Percentiles rank a stretch among this genome's conserved stretches.
phyloP scores from a whole-genome alignment of 2,888 invertebrate species.

The Cordilura impudica region DNA sequence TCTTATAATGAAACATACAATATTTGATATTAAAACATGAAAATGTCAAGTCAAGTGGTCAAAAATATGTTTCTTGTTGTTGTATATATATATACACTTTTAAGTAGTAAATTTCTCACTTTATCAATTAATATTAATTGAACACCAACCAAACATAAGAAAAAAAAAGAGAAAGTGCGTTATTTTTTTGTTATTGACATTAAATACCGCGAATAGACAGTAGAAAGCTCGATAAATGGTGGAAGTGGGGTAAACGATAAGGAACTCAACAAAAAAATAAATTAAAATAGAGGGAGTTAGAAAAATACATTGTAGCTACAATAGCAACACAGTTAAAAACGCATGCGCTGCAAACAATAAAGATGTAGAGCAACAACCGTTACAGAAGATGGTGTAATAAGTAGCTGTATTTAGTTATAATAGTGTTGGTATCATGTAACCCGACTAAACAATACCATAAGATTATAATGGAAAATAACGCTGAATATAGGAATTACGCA shows the following conservation, averaged over 20 bases:
- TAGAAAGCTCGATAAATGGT: neutral
- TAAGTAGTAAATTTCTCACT: slow-evolving; percentile 11
- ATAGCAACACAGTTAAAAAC: slow-evolving; percentile 30
- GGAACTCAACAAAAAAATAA: neutral
- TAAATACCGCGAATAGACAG: neutral
- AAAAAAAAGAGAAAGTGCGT: slow-evolving; percentile 42
- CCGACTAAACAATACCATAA: too few relatives aligned
- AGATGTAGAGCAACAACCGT: slow-evolving; percentile 59
- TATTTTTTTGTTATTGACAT: slow-evolving; percentile 17
- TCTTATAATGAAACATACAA: too few relatives aligned
- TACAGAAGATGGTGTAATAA: slow-evolving; percentile 16
- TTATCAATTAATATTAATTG: slow-evolving; percentile 48
- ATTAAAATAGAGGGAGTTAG: slow-evolving; percentile 16
- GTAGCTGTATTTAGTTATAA: neutral
- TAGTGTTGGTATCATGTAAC: neutral
- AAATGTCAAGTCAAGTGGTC: neutral
- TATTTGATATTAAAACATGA: neutral
- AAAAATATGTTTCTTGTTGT: neutral
- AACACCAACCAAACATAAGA: slow-evolving; percentile 6
- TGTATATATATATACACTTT: too few relatives aligned
- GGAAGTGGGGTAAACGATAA: neutral
- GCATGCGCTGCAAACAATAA: slow-evolving; percentile 40
- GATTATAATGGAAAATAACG: neutral
- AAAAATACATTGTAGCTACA: neutral
- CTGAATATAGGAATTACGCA: too few relatives aligned